Base-by-base conservation (phyloP, 2,797 vertebrate species). In the Octomys mimax region DNA sequence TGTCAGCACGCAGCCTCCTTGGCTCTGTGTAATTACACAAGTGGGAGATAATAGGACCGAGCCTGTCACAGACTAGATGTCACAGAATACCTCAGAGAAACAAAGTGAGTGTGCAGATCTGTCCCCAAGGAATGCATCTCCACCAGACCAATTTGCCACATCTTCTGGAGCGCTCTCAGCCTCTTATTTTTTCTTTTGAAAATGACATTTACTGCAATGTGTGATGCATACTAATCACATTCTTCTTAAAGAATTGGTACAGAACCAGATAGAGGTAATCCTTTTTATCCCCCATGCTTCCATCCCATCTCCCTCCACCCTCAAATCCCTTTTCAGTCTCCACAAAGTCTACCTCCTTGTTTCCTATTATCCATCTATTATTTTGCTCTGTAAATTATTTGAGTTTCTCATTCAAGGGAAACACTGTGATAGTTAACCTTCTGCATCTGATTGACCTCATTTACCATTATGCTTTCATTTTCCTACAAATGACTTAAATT, bases 31-130 rank as follows among this genome's bases (percentile, higher is more conserved):
- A 31, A 91, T 89, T 89, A 90, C 12, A 75, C 94, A 96, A 66
- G 54, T 89, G 94, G 49, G 61, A 68, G 86, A 83, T 93, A 95
- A 96, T 14, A 95, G 94, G 91, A 83, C 88, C 79, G 57, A 88
- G 33, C n/a, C 66, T 87, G 36, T 97, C 92, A 95, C 95, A 86
- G 95, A 71, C n/a, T 70, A 66, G 64, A 87, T 59, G 78, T 85
- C 80, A 92, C 54, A 54, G 28, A 8, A 57, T 46, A 26, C 75
- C 95, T 96, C 92, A 64, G n/a, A 92, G 93, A 97, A 96, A 90
- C 95, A 96, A 46, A 96, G 73, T 4, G 8, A 85, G 92, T 64
- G 62, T 14, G 94, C 80, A 26, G n/a, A 54, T 95, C 78, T 84
- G 24, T 66, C 98, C 33, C 68, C 84, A 57, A 94, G 89, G 71